Evolutionary conservation across 2,113 vertebrate genomes (phyloP).

Genomic region (Dasyprocta punctata): DNA sequence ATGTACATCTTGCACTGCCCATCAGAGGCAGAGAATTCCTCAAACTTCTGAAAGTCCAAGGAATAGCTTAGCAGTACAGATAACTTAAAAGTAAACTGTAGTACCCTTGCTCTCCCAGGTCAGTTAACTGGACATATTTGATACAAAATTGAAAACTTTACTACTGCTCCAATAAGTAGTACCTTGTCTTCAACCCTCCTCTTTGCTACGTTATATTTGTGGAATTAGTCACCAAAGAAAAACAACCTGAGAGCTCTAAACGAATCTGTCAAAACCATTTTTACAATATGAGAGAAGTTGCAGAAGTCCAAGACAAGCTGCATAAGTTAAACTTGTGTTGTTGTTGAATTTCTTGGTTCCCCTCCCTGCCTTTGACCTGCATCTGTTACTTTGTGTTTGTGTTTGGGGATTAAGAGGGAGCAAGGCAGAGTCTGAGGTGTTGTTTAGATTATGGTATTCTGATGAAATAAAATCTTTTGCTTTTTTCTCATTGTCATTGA

Average conservation of each 20-base stretch:
- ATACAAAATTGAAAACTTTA: background rate
- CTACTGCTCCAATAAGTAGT: background rate
- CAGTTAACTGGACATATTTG: background rate
- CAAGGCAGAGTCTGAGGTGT: background rate
- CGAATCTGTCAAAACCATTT: background rate
- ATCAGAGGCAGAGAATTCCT: conserved; percentile 18
- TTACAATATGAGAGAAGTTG: background rate
- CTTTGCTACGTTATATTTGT: background rate
- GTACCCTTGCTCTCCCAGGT: background rate
- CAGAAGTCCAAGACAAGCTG: background rate
- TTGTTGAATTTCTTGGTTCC: background rate
- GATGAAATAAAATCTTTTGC: background rate
- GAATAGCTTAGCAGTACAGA: background rate
- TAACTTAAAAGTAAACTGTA: background rate
- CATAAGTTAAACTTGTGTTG: background rate
- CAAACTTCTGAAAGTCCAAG: background rate
- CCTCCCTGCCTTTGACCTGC: background rate
- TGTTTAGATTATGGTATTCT: background rate
- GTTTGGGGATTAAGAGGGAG: background rate
- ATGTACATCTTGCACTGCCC: background rate
- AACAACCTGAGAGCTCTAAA: background rate
- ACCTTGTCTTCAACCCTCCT: background rate
- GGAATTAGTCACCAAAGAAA: background rate
- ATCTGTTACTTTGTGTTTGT: background rate
- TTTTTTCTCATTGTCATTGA: background rate